These are phyloP conservation scores for Myzus persicae DNA, from an alignment of 1,140 invertebrate genomes.

Conservation along the genomic window DNA sequence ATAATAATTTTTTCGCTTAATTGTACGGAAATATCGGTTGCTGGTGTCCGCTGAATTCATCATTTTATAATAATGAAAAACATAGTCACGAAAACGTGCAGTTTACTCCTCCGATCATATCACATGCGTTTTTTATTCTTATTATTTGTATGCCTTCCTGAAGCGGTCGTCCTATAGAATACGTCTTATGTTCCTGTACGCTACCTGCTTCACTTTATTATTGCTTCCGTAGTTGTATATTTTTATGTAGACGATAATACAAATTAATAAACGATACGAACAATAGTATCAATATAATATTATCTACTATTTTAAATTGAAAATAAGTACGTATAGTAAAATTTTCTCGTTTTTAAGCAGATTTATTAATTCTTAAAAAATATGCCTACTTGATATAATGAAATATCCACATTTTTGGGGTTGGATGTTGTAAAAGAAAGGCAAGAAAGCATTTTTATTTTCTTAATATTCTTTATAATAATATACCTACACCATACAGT, in stretches of 20 bases:
- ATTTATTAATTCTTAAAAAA: not conserved
- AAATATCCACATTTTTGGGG: too few relatives aligned
- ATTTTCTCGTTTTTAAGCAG: too few relatives aligned
- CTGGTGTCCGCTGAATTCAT: not conserved
- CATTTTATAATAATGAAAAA: not conserved
- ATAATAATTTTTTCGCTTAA: not conserved
- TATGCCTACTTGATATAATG: too few relatives aligned
- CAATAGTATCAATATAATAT: not conserved
- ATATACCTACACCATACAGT: too few relatives aligned
- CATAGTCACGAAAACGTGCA: not conserved
- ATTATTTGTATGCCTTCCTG: not conserved
- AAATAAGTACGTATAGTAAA: too few relatives aligned
- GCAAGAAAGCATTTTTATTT: too few relatives aligned
- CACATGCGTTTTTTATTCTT: not conserved
- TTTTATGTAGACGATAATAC: not conserved
- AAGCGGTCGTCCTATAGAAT: not conserved
- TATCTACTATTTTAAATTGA: not conserved
- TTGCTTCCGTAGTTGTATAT: not conserved
- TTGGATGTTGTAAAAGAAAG: too few relatives aligned
- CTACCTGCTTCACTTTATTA: not conserved
- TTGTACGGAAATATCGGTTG: not conserved
- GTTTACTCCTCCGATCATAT: not conserved
- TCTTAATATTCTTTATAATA: too few relatives aligned
- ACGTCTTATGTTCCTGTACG: not conserved
- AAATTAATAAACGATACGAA: not conserved